Conservation (phyloP, 1,140 invertebrate genomes). For the Dinothrombium tinctorium region DNA sequence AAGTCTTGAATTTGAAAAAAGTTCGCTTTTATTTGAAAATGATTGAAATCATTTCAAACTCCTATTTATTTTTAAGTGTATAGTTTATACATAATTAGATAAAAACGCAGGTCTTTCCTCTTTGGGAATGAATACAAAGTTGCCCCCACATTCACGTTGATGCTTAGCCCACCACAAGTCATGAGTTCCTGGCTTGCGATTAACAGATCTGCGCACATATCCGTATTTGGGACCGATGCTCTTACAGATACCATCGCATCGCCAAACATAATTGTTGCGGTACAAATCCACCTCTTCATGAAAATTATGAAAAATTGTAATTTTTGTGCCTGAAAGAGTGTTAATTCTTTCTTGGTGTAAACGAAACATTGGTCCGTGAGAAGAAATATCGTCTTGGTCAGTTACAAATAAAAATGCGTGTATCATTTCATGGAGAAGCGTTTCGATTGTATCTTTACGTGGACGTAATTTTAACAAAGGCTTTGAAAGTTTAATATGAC, state of each 20-base stretch:
- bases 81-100: no score
- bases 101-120: slow-evolving; percentile 31
- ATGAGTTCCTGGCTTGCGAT: slow-evolving; percentile 52
- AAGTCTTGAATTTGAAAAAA: no score
- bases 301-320: slow-evolving; percentile 69
- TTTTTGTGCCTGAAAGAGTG: slow-evolving; percentile 53
- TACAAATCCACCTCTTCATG: slow-evolving; percentile 65
- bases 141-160: slow-evolving; percentile 50
- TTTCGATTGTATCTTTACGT: slow-evolving; percentile 31
- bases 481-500: slow-evolving; percentile 48
- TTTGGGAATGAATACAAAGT: slow-evolving; percentile 54
- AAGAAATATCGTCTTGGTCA: slow-evolving; percentile 52
- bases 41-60: no score
- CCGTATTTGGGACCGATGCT: slow-evolving; percentile 58
- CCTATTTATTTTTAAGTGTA: no score
- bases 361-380: slow-evolving; percentile 82
- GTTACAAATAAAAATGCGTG: slow-evolving; percentile 87
- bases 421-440: slow-evolving; percentile 86
- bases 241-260: slow-evolving; percentile 70
- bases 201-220: slow-evolving; percentile 31
- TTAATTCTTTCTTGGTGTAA: slow-evolving; percentile 86
- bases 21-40: no score
- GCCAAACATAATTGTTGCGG: slow-evolving; percentile 37
- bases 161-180: slow-evolving; percentile 79
- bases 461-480: slow-evolving; percentile 69